Conservation (phyloP, 2,888 invertebrate genomes). For the Macropis europaea region DNA sequence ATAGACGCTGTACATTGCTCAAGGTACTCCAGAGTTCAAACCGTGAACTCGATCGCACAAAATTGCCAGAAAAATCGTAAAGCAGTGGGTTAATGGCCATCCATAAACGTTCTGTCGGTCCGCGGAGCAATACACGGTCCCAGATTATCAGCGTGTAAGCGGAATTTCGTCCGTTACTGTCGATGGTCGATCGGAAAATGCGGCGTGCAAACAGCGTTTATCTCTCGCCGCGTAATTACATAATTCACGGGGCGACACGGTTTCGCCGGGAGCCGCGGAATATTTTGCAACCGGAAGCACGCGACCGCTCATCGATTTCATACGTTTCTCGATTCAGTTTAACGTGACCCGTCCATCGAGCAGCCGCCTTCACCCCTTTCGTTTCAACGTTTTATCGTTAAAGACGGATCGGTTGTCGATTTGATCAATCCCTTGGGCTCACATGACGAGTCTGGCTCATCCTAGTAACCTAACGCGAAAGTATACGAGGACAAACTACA, state of each 20-base stretch:
- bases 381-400: too few relatives aligned
- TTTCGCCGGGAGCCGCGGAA: neutral
- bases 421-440: too few relatives aligned
- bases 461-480: too few relatives aligned
- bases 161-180: constrained; percentile 19
- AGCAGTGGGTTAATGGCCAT: neutral
- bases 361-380: too few relatives aligned
- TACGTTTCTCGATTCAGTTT: constrained; percentile 1
- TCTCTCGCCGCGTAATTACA: constrained; percentile 30
- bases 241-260: constrained; percentile 20
- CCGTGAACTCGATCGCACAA: too few relatives aligned
- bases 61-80: too few relatives aligned
- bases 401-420: too few relatives aligned
- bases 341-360: neutral
- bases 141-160: constrained; percentile 1
- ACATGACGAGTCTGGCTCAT: too few relatives aligned
- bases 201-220: constrained; percentile 16
- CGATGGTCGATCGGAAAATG: constrained; percentile 17
- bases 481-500: too few relatives aligned
- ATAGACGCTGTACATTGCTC: too few relatives aligned
- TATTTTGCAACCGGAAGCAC: constrained; percentile 11
- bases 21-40: too few relatives aligned
- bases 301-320: constrained; percentile 11
- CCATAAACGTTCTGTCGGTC: neutral
- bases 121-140: constrained; percentile 17